Evolutionary conservation across 2,888 invertebrate species (phyloP).

Genomic region (Melinaea menophilus): DNA sequence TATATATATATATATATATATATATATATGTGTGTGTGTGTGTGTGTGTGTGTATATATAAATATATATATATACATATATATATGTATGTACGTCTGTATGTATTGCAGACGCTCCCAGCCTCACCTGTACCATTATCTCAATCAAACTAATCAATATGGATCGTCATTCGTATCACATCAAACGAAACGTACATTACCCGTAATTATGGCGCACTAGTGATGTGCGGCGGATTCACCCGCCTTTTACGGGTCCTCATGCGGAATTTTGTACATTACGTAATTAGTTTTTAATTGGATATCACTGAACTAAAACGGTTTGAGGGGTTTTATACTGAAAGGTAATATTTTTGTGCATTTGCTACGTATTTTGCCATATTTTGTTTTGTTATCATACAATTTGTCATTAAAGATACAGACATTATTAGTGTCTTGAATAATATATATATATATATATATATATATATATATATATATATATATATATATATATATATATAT

Average conservation of each 20-base stretch:
- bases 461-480: too few species aligned
- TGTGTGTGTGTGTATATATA: too few species aligned
- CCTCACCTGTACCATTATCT: background rate
- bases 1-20: too few species aligned
- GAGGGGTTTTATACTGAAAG: background rate
- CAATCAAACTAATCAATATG: conserved; percentile 28
- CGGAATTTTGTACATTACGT: background rate
- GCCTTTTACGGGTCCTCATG: background rate
- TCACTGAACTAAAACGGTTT: background rate
- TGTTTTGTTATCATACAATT: too few species aligned
- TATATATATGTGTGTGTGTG: too few species aligned
- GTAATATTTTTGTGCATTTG: background rate
- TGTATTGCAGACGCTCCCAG: background rate
- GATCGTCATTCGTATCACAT: conserved; percentile 31
- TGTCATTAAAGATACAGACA: too few species aligned
- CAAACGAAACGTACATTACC: conserved; percentile 27
- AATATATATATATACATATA: too few species aligned
- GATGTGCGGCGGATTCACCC: background rate
- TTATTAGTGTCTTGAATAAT: too few species aligned
- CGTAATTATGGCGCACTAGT: conserved; percentile 14
- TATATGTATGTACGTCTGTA: too few species aligned
- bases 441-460: too few species aligned
- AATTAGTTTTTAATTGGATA: conserved; percentile 9
- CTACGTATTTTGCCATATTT: too few species aligned
- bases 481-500: too few species aligned